Evolutionary conservation across 2,888 invertebrate species (phyloP), one percentile per base, ranked within the genome.

Genomic region (Anticlea derivata): DNA sequence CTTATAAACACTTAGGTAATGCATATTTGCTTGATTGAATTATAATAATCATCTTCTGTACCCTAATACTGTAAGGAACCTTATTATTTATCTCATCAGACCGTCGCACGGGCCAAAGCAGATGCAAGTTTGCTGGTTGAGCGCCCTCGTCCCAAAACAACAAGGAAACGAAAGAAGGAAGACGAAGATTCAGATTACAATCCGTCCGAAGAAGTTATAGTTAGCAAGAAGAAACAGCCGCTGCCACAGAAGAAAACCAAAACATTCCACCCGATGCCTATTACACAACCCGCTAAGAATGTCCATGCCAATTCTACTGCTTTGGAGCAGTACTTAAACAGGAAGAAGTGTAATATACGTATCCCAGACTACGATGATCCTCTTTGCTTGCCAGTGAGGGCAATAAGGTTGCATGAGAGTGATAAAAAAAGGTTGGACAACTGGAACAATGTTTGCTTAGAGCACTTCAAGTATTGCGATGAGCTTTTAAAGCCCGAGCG

Each of bases 341-440:
- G 83, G 6, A 80, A 71, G 26, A 68, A 65, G 8, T 54, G 73
- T 11, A 69, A 75, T 12, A 79, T 87, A 22, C 64, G 65, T 5
- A 80, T 90, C 1, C 89, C 88, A 0, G 88, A 90, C 44, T 88
- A 80, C 27, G 84, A 84, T 1, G 89, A 90, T 45, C 86, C 89
- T 0, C 48, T 88, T 12, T 89, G 88, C 60, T 62, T 90, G 45
- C 86, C 89, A 0, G 88, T 87, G 0, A 77, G 78, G 49, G 82
- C 83, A 0, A 43, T 82, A 2, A 70, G 63, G 8, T 61, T 56
- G 1, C 72, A 78, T 7, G 66, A 65, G 0, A 58, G 50, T 46
- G 83, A 86, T 44, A 7, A 57, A 1, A 78, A 73, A 1, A 78
- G 75, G 53, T 62, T 86, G 7, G 72, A 62, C 23, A 78, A 71